Evolutionary conservation across 2,113 vertebrate species (phyloP).

Genomic region (Clupea harengus): DNA sequence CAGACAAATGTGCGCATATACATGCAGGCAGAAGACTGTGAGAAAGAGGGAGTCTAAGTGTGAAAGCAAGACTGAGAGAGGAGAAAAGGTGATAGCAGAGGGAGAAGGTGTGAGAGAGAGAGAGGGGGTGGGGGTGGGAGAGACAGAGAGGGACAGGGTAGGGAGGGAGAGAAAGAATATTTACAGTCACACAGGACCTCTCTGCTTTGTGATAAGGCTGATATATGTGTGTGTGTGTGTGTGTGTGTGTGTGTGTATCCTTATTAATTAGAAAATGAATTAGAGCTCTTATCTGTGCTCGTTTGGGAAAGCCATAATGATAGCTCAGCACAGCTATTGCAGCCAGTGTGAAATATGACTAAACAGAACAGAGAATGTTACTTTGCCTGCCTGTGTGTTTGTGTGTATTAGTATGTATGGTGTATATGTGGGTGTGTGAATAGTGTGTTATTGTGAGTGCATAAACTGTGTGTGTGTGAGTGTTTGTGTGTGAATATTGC

Average conservation of each 20-base stretch:
- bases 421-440: conserved; percentile 9
- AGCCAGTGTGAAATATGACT: conserved; percentile 40
- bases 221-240: conserved; percentile 50
- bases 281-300: conserved; percentile 64
- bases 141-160: conserved; percentile 41
- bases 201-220: conserved; percentile 59
- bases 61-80: neutral
- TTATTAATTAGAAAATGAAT: conserved; percentile 76
- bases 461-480: conserved; percentile 6
- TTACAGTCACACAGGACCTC: conserved; percentile 22
- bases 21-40: too few species aligned
- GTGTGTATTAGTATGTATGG: neutral
- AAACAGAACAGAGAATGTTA: too few species aligned
- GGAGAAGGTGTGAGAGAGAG: neutral
- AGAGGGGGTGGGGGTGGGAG: conserved; percentile 27
- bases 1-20: too few species aligned
- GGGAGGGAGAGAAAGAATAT: neutral
- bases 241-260: conserved; percentile 53
- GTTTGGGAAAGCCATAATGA: conserved; percentile 50
- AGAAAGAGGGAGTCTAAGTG: too few species aligned
- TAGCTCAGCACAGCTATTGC: conserved; percentile 42
- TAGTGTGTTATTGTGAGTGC: neutral
- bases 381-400: conserved; percentile 6
- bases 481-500: neutral
- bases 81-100: neutral